Conservation (phyloP, 64 coral and sea anemone species). For the Hydrozoanthus tunicans region DNA sequence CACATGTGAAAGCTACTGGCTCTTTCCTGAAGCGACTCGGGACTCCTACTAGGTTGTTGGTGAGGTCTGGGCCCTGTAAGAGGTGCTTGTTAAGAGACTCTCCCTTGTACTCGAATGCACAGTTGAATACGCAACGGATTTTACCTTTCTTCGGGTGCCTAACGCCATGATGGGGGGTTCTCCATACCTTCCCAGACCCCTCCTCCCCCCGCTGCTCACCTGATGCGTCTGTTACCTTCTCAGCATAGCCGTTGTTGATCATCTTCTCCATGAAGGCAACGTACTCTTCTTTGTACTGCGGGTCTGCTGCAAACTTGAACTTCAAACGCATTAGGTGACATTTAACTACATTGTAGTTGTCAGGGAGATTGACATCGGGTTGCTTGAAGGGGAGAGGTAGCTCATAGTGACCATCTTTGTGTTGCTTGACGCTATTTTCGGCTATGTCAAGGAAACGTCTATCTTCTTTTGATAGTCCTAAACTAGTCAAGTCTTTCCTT, state of each 20-base stretch:
- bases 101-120: conserved; percentile 19
- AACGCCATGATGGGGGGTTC: conserved; percentile 34
- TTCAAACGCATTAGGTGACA: conserved; percentile 21
- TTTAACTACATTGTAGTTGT: conserved; percentile 11
- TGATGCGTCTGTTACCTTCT: conserved; percentile 1
- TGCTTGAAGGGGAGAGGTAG: conserved; percentile 15
- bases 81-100: conserved; percentile 8
- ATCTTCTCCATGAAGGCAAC: conserved; percentile 18
- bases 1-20: not conserved
- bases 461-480: conserved; percentile 17
- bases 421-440: conserved; percentile 3
- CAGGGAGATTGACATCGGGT: conserved; percentile 1
- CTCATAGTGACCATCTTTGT: conserved; percentile 37
- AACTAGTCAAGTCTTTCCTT: not conserved
- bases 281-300: conserved; percentile 28
- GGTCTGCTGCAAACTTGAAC: conserved; percentile 13
- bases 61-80: conserved; percentile 11
- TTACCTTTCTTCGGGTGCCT: conserved; percentile 9
- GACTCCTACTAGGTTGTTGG: conserved; percentile 8
- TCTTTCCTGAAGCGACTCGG: not conserved
- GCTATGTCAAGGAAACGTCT: conserved; percentile 33
- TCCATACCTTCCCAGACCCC: not conserved
- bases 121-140: conserved; percentile 20
- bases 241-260: conserved; percentile 17
- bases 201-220: conserved; percentile 24